phyloP scores from a whole-genome alignment of 2,113 vertebrate species.

The Capreolus pygargus region DNA sequence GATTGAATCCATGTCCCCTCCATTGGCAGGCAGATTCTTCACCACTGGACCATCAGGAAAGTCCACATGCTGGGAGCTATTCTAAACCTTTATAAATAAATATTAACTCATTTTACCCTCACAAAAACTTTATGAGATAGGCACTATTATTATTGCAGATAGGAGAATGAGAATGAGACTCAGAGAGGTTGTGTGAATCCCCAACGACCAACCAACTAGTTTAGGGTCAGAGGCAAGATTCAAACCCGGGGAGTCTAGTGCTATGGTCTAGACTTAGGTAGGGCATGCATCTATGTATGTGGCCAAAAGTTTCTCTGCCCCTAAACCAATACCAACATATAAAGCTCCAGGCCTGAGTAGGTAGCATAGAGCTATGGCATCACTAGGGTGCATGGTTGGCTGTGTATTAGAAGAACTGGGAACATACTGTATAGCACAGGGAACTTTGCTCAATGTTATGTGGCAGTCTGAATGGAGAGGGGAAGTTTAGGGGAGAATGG shows the following conservation, averaged over 20 bases:
- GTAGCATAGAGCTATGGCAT: neutral
- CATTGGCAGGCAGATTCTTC: neutral
- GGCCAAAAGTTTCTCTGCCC: neutral
- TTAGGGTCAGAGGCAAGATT: neutral
- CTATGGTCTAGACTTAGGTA: neutral
- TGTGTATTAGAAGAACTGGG: neutral
- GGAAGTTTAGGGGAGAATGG: neutral
- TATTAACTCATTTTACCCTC: neutral
- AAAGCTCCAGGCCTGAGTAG: neutral
- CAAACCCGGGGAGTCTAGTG: neutral
- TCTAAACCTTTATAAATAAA: neutral
- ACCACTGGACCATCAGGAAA: neutral
- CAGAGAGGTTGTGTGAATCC: neutral
- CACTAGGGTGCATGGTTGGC: neutral
- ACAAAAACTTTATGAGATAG: neutral
- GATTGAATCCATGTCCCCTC: neutral
- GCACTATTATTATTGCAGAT: neutral
- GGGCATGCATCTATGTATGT: neutral
- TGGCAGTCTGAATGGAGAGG: neutral
- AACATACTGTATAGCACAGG: neutral
- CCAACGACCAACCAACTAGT: neutral
- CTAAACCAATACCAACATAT: neutral
- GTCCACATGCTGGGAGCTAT: neutral
- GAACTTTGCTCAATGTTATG: neutral
- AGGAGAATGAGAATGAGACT: neutral